These are phyloP conservation scores for Rhagonycha lutea DNA, from an alignment of 2,888 invertebrate species.

Conservation along the genomic window DNA sequence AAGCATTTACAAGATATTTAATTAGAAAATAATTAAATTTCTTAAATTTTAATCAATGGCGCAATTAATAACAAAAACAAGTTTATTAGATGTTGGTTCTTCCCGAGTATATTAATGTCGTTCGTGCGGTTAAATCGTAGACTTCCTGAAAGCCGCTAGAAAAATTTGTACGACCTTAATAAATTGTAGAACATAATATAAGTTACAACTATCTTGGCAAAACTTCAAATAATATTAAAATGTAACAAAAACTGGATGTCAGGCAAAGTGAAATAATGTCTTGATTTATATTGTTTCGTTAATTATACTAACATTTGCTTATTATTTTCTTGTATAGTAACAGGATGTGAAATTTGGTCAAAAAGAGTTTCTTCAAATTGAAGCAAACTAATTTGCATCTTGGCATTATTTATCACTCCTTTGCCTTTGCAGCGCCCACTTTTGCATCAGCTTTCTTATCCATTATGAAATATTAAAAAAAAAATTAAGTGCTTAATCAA, in stretches of 20 bases:
- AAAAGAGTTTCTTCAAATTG: not conserved
- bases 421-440: not conserved
- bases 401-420: not conserved
- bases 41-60: not conserved
- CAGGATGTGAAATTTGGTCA: not conserved
- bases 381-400: not conserved
- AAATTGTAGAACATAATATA: not conserved
- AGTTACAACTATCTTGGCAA: conserved; percentile 39
- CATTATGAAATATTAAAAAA: not conserved
- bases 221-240: conserved; percentile 41
- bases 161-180: not conserved
- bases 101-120: too few relatives aligned
- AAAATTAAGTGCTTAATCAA: not conserved
- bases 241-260: conserved; percentile 38
- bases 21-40: not conserved
- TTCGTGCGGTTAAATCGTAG: not conserved
- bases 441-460: not conserved
- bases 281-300: conserved; percentile 47
- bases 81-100: not conserved
- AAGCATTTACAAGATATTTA: not conserved
- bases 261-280: conserved; percentile 43
- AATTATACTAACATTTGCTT: conserved; percentile 47
- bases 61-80: not conserved
- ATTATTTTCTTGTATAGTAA: conserved; percentile 40
- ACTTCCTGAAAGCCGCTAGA: not conserved